Percentiles rank a stretch among this genome's conserved stretches.
Evolutionary conservation across 35 echinoderm and acorn worm genomes (phyloP).

Genomic region (Stichopus chloronotus): DNA sequence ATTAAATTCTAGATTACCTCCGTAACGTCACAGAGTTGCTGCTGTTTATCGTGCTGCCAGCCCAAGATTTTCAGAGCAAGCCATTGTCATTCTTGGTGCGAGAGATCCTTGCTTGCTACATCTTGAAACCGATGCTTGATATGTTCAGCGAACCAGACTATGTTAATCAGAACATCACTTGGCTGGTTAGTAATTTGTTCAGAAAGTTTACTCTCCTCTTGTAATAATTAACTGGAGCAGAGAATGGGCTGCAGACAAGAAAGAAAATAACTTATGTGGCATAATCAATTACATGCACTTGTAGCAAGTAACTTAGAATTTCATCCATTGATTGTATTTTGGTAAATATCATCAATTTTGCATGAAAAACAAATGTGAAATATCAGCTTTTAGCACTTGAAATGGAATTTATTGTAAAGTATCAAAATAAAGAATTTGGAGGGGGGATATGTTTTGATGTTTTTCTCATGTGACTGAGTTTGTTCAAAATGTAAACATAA

Average conservation of each 20-base stretch:
- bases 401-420: too few species aligned
- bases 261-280: background rate
- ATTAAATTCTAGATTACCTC: slow-evolving; percentile 75
- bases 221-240: background rate
- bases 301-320: too few species aligned
- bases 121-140: slow-evolving; percentile 83
- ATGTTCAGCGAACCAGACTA: slow-evolving; percentile 92
- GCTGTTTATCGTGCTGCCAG: slow-evolving; percentile 82
- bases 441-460: too few species aligned
- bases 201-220: background rate
- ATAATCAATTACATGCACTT: too few species aligned
- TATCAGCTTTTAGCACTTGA: too few species aligned
- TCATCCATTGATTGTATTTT: too few species aligned
- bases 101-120: slow-evolving; percentile 77
- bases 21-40: slow-evolving; percentile 78
- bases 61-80: slow-evolving; percentile 89
- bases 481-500: too few species aligned
- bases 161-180: slow-evolving; percentile 93
- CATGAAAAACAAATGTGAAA: too few species aligned
- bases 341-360: too few species aligned
- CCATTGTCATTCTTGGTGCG: slow-evolving; percentile 82
- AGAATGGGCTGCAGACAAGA: background rate
- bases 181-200: slow-evolving; percentile 70
- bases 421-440: too few species aligned
- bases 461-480: too few species aligned